Conservation (phyloP, 2,888 invertebrate species). For the Rotaria magnacalcarata region DNA sequence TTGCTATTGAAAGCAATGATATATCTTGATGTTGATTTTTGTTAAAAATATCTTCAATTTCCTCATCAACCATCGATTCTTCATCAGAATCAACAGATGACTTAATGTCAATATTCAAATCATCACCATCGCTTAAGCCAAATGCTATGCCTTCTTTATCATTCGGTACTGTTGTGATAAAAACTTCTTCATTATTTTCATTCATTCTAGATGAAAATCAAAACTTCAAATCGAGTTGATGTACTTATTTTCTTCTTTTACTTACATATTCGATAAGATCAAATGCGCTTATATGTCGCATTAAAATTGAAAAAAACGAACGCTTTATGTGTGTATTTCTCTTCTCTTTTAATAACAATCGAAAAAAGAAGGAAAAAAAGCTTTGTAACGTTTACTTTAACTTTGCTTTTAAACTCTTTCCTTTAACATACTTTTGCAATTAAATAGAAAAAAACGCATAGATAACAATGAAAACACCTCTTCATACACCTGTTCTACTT, state of each 20-base stretch:
- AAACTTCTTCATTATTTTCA: background rate
- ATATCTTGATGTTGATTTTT: background rate
- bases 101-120: background rate
- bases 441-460: background rate
- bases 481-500: slow-evolving; percentile 29
- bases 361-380: background rate
- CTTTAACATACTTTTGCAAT: background rate
- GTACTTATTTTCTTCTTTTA: background rate
- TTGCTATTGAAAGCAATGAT: background rate
- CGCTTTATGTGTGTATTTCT: background rate
- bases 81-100: background rate
- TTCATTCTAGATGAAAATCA: background rate
- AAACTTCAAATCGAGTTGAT: background rate
- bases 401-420: background rate
- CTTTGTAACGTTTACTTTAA: background rate
- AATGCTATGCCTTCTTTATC: background rate
- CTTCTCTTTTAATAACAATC: background rate
- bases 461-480: background rate
- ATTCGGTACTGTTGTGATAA: background rate
- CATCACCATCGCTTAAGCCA: background rate
- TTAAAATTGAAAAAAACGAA: background rate
- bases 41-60: background rate
- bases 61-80: background rate
- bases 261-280: background rate
- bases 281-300: background rate